These are phyloP conservation scores for Furcula furcula DNA, from an alignment of 2,888 invertebrate species.

Conservation along the genomic window DNA sequence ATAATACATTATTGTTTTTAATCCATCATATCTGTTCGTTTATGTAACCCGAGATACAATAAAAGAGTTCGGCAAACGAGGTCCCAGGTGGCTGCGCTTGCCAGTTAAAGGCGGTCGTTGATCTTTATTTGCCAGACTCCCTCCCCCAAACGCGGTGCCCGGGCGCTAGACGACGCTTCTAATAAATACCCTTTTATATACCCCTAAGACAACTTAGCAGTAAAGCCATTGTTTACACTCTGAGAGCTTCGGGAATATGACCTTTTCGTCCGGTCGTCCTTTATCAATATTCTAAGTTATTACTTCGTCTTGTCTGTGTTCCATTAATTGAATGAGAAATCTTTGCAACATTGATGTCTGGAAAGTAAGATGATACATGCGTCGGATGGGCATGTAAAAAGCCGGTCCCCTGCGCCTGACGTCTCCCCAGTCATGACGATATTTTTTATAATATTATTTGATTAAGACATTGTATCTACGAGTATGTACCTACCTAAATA, in stretches of 20 bases:
- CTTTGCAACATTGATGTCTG: too few relatives aligned
- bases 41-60: conserved; percentile 13
- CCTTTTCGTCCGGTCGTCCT: conserved; percentile 11
- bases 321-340: too few relatives aligned
- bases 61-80: conserved; percentile 38
- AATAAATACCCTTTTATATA: conserved; percentile 50
- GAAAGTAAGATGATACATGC: too few relatives aligned
- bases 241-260: conserved; percentile 12
- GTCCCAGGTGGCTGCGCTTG: conserved; percentile 57
- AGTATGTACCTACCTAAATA: too few relatives aligned
- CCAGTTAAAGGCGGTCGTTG: conserved; percentile 57
- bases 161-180: conserved; percentile 44
- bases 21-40: background rate
- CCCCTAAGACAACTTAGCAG: conserved; percentile 42
- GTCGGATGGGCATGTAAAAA: too few relatives aligned
- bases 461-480: too few relatives aligned
- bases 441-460: too few relatives aligned
- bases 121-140: conserved; percentile 65
- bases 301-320: too few relatives aligned
- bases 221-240: conserved; percentile 44
- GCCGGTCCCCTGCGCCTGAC: too few relatives aligned
- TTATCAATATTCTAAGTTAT: background rate
- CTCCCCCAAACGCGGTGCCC: conserved; percentile 22
- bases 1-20: too few relatives aligned
- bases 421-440: too few relatives aligned